These are phyloP conservation scores for Eurytoma californica DNA, from an alignment of 2,888 invertebrate genomes.

Conservation along the genomic window DNA sequence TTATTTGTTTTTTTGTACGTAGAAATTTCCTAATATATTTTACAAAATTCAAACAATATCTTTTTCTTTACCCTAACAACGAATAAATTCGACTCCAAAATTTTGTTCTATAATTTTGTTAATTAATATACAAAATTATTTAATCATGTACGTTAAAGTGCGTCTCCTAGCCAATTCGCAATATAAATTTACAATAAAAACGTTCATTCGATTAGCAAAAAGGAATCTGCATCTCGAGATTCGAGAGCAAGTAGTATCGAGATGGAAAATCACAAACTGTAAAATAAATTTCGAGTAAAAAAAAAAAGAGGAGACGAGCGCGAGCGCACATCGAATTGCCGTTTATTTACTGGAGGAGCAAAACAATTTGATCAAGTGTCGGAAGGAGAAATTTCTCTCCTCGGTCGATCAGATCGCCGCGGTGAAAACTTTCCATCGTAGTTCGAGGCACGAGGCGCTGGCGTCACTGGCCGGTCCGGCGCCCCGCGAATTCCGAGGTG, in stretches of 20 bases:
- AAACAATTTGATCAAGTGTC: constrained; percentile 42
- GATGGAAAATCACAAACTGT: not conserved
- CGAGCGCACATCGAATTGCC: constrained; percentile 12
- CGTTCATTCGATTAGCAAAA: no score
- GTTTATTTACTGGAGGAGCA: constrained; percentile 41
- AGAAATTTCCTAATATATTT: not conserved
- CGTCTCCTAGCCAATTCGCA: no score
- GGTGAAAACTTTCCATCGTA: constrained; percentile 41
- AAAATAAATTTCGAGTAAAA: not conserved
- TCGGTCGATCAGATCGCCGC: constrained; percentile 36
- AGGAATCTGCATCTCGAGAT: no score
- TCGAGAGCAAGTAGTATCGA: not conserved
- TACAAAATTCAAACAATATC: no score
- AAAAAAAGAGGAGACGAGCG: not conserved
- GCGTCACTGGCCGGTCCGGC: constrained; percentile 23
- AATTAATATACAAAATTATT: no score
- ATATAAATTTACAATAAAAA: no score
- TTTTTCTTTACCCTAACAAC: no score
- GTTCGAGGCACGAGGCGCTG: constrained; percentile 31
- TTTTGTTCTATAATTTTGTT: no score
- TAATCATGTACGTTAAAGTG: no score
- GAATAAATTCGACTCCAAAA: no score
- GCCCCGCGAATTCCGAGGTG: constrained; percentile 30
- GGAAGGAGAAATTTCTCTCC: constrained; percentile 43
- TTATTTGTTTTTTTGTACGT: constrained; percentile 32